Conservation (phyloP, 2,113 vertebrate genomes). For the Meleagris gallopavo region DNA sequence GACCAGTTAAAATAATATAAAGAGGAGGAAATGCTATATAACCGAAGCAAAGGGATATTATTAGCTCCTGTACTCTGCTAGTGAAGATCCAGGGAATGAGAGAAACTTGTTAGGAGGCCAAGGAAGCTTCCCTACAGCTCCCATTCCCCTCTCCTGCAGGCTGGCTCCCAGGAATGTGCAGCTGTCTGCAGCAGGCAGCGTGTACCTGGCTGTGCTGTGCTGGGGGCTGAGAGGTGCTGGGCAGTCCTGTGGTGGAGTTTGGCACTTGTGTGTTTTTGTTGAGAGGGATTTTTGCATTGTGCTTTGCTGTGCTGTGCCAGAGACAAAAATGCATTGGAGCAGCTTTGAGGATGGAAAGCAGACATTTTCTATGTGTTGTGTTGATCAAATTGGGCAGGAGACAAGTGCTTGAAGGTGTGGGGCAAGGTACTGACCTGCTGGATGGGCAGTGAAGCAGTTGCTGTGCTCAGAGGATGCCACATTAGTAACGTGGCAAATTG, state of each 20-base stretch:
- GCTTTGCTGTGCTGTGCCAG: not conserved
- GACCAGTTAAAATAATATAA: slow-evolving; percentile 6
- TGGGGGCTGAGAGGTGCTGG: too few species aligned
- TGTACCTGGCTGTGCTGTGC: not conserved
- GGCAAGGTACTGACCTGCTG: not conserved
- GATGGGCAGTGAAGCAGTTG: not conserved
- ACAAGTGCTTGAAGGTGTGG: not conserved
- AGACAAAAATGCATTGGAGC: not conserved
- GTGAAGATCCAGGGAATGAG: not conserved
- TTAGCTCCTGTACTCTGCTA: slow-evolving; percentile 8
- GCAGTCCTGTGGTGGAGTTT: not conserved
- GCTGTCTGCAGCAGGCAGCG: not conserved
- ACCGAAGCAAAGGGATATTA: slow-evolving; percentile 8
- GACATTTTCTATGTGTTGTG: accelerated
- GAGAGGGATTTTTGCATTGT: not conserved
- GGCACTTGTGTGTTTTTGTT: not conserved
- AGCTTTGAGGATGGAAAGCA: not conserved
- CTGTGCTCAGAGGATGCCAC: not conserved
- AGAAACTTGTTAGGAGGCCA: not conserved
- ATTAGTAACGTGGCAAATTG: not conserved
- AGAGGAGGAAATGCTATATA: slow-evolving; percentile 35
- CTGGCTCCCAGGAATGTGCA: not conserved
- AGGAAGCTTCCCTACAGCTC: accelerated
- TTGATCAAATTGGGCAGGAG: not conserved
- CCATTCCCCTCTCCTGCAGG: not conserved